Evolutionary conservation across 2,888 invertebrate genomes (phyloP), one percentile per base, ranked within the genome.

Genomic region (Phyllotreta cruciferae): DNA sequence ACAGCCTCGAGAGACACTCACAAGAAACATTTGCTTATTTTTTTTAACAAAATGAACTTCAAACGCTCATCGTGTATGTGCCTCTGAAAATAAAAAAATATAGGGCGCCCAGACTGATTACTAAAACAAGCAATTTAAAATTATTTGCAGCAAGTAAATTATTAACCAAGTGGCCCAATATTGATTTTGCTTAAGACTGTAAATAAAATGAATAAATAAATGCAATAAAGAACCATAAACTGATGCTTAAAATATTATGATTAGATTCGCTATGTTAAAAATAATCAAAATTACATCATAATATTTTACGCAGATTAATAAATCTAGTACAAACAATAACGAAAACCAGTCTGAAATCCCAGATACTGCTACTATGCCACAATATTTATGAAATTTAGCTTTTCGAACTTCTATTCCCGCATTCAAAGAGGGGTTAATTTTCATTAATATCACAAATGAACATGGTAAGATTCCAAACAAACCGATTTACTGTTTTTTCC

Each of bases 41-140:
- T 76, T 74, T 71, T 69, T 66, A 63, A 79, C 24, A 11, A 82
- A 82, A 81, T 24, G 24, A 24, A 24, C 24, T 24, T 24, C 72
- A 69, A 85, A 85, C 85, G 85, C 85, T 86, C 85, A 83, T 86
- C 86, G 87, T 87, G 88, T 90, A 89, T 88, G 90, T 91, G 91
- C 91, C 91, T 91, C 91, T 91, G 91, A 89, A 90, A 85, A 88
- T 85, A 81, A 80, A 74, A 82, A 71, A 82, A 24, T 24, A 81
- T 24, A 81, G 82, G 83, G 82, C 79, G 80, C 81, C 82, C 82
- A 82, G 82, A 83, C 82, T 82, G 82, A 82, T 83, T 80, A 83
- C 66, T 64, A 64, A 56, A 41, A 56, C 45, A 39, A 53, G 44
- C 39, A 54, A 35, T 54, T 37, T 4, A 24, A 24, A 24, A 24